phyloP scores from a whole-genome alignment of 1,140 invertebrate species.

The Drosophila insularis region DNA sequence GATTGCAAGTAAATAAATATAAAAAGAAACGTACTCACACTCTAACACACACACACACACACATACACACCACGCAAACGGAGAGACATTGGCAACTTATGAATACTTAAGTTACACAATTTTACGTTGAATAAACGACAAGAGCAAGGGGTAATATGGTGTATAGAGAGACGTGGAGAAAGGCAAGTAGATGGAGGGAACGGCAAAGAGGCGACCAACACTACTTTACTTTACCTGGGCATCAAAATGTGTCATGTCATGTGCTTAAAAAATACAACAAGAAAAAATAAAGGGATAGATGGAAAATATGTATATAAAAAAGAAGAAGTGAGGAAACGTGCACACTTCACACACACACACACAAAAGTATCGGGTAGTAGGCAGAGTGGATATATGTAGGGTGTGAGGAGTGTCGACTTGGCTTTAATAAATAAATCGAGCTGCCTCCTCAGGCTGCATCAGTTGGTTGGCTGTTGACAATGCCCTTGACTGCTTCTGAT shows the following conservation, averaged over 20 bases:
- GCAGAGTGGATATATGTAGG: background rate
- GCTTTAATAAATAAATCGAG: constrained; percentile 74
- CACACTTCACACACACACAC: constrained; percentile 24
- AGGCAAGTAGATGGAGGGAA: background rate
- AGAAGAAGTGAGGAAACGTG: constrained; percentile 54
- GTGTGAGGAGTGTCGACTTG: constrained; percentile 32
- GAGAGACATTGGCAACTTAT: background rate
- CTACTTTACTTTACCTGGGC: constrained; percentile 55
- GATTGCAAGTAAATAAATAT: constrained; percentile 59
- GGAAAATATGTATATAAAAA: constrained; percentile 26
- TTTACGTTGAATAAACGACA: constrained; percentile 12
- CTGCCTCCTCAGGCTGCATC: constrained; percentile 50
- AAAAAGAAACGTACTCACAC: constrained; percentile 23
- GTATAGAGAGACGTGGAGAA: background rate
- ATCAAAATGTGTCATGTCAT: constrained; percentile 71
- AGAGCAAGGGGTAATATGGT: constrained; percentile 37
- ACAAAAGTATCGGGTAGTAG: constrained; percentile 32
- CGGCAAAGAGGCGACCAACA: constrained; percentile 45
- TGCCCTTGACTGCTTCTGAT: constrained; percentile 65
- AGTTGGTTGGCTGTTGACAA: constrained; percentile 61
- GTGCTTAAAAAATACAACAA: constrained; percentile 59
- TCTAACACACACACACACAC: background rate
- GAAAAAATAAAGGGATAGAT: constrained; percentile 17
- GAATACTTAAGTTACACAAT: constrained; percentile 33
- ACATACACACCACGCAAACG: background rate